Conservation (phyloP, 2,113 vertebrate genomes). For the Mesocricetus auratus region DNA sequence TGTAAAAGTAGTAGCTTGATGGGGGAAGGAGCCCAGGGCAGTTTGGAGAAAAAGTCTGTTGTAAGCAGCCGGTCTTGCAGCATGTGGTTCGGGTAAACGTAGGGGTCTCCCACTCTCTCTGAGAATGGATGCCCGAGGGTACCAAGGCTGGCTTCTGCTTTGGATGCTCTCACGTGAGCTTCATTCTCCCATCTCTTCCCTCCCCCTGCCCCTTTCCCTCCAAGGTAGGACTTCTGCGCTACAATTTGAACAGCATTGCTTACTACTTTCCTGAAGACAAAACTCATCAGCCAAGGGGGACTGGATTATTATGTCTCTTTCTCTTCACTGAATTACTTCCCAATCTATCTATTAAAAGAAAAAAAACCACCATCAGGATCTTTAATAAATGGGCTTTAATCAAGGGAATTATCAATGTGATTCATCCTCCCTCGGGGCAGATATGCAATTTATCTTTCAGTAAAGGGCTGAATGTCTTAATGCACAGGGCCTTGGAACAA, state of each 20-base stretch:
- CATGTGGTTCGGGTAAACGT: neutral
- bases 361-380: constrained; percentile 17
- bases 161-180: neutral
- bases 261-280: neutral
- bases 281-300: constrained; percentile 17
- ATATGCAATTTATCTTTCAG: constrained; percentile 73
- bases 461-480: constrained; percentile 55
- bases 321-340: constrained; percentile 54
- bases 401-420: constrained; percentile 60
- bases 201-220: no score
- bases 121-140: neutral
- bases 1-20: neutral
- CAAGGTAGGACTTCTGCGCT: neutral
- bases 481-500: constrained; percentile 49
- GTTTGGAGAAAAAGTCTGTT: neutral
- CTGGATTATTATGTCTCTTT: constrained; percentile 5
- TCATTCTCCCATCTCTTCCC: neutral
- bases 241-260: neutral
- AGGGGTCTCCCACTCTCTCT: neutral
- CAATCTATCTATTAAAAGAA: constrained; percentile 62
- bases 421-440: constrained; percentile 64
- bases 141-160: neutral
- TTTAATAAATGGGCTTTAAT: constrained; percentile 75
- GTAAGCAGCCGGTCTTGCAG: neutral
- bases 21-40: no score